These are phyloP conservation scores for Netelia melanura DNA, from an alignment of 2,888 invertebrate genomes.

Conservation along the genomic window DNA sequence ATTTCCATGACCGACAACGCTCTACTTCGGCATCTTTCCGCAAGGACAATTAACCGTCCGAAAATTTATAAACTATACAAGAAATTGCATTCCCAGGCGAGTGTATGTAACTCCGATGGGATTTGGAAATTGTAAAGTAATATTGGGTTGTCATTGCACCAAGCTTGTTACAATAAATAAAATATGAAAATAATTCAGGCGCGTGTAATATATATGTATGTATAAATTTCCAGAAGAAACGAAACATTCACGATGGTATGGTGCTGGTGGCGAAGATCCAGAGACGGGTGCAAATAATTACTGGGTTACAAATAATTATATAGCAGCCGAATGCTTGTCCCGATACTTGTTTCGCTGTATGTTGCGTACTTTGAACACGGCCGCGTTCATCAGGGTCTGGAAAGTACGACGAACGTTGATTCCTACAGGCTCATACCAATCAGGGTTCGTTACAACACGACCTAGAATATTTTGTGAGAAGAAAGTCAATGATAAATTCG, in stretches of 20 bases:
- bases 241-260: slow-evolving; percentile 80
- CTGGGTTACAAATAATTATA: slow-evolving; percentile 86
- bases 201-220: slow-evolving; percentile 19
- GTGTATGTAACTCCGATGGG: background rate
- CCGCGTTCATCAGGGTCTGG: slow-evolving; percentile 94
- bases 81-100: slow-evolving; percentile 23
- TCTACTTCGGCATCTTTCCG: background rate
- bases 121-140: slow-evolving; percentile 27
- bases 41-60: slow-evolving; percentile 21
- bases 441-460: background rate
- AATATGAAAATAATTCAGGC: slow-evolving; percentile 50
- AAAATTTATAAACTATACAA: slow-evolving; percentile 20
- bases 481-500: too few species aligned
- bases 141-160: slow-evolving; percentile 81
- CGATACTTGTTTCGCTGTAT: slow-evolving; percentile 95
- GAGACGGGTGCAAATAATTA: slow-evolving; percentile 75
- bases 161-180: slow-evolving; percentile 65
- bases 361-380: slow-evolving; percentile 96
- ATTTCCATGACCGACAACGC: background rate
- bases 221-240: slow-evolving; percentile 50
- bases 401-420: slow-evolving; percentile 79
- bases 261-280: slow-evolving; percentile 72
- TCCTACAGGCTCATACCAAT: background rate
- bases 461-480: too few species aligned
- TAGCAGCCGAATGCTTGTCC: slow-evolving; percentile 94